Conservation (phyloP, 2,797 vertebrate species). For the Myripristis murdjan region DNA sequence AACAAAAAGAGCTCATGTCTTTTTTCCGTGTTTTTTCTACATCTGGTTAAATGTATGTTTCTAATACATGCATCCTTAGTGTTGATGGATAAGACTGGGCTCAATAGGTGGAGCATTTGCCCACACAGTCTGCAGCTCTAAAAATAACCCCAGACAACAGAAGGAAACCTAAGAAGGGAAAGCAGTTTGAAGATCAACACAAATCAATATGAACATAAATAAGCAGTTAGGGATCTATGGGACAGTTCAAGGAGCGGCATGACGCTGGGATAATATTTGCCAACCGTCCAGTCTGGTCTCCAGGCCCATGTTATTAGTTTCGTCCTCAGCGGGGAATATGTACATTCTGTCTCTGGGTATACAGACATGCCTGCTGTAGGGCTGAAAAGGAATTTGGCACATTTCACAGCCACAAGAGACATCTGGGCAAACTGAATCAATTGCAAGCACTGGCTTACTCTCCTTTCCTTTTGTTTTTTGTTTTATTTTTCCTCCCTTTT, state of each 20-base stretch:
- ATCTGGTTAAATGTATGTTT: conserved; percentile 31
- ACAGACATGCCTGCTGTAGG: conserved; percentile 39
- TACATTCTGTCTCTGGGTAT: conserved; percentile 33
- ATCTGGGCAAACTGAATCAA: conserved; percentile 44
- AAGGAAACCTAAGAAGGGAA: conserved; percentile 53
- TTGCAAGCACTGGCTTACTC: neutral
- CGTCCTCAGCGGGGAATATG: conserved; percentile 44
- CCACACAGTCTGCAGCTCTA: conserved; percentile 42
- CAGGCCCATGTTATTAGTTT: conserved; percentile 40
- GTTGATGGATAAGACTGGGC: conserved; percentile 53
- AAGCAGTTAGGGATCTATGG: conserved; percentile 49
- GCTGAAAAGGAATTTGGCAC: conserved; percentile 60
- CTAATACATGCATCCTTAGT: conserved; percentile 23
- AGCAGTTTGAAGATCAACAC: conserved; percentile 68
- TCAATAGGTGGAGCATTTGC: conserved; percentile 7
- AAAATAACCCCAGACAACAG: conserved; percentile 58
- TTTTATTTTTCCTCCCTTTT: neutral
- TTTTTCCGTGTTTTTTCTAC: conserved; percentile 13
- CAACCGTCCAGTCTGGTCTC: conserved; percentile 52
- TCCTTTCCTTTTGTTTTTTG: neutral
- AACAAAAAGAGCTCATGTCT: conserved; percentile 20
- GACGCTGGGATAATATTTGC: conserved; percentile 72
- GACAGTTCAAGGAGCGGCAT: conserved; percentile 62
- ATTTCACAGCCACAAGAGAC: conserved; percentile 40
- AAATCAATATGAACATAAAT: conserved; percentile 72